Conservation (phyloP, 2,797 vertebrate genomes). For the Oreortyx pictus region DNA sequence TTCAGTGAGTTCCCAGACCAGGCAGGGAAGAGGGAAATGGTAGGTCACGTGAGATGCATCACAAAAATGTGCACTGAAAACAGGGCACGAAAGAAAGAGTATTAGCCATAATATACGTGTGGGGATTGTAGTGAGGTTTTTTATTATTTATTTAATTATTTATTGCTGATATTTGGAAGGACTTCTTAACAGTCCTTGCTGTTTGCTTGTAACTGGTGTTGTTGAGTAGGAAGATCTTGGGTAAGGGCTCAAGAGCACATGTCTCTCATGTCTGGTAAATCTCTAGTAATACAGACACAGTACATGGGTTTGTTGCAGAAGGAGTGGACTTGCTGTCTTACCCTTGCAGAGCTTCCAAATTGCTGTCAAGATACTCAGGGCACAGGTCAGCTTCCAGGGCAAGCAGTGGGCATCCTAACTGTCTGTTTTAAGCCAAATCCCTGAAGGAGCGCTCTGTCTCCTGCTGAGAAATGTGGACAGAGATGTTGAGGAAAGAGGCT, state of each 20-base stretch:
- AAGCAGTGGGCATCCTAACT: neutral
- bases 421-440: neutral
- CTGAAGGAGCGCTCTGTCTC: neutral
- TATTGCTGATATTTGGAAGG: neutral
- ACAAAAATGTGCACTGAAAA: neutral
- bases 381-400: neutral
- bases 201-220: too few species aligned
- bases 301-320: fast-evolving
- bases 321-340: neutral
- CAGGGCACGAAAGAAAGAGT: neutral
- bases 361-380: neutral
- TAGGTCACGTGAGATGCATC: neutral
- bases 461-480: neutral
- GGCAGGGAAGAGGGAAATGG: neutral
- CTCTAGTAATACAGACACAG: neutral
- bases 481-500: neutral
- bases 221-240: neutral
- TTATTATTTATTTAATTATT: neutral
- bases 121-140: fast-evolving
- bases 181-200: too few species aligned
- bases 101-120: fast-evolving
- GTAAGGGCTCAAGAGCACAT: neutral
- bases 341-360: fast-evolving
- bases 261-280: neutral
- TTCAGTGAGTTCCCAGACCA: neutral